Evolutionary conservation across 2,113 vertebrate genomes (phyloP).

Genomic region (Rhinogobius similis): DNA sequence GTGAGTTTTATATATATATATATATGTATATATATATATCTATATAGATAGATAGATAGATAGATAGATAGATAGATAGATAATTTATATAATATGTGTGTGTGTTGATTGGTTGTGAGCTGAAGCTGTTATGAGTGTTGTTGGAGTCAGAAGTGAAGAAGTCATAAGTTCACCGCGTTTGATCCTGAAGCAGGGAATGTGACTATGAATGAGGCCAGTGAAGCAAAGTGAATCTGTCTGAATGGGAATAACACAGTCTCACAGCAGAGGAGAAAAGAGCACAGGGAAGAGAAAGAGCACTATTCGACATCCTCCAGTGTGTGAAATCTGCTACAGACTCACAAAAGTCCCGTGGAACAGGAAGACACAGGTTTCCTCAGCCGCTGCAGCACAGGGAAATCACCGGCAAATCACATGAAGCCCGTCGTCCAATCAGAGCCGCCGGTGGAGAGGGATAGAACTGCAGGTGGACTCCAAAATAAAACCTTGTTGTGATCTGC

Average conservation of each 20-base stretch:
- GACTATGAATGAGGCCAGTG: constrained; percentile 25
- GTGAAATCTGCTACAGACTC: constrained; percentile 39
- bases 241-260: constrained; percentile 33
- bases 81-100: too few species aligned
- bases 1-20: too few species aligned
- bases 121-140: constrained; percentile 33
- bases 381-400: constrained; percentile 33
- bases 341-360: constrained; percentile 23
- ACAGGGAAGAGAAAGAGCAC: constrained; percentile 30
- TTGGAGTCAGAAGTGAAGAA: constrained; percentile 25
- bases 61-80: too few species aligned
- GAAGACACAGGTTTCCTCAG: constrained; percentile 9
- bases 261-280: constrained; percentile 36
- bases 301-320: constrained; percentile 26
- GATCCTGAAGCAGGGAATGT: constrained; percentile 22
- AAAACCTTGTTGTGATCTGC: constrained; percentile 77
- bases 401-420: constrained; percentile 55
- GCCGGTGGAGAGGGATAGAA: constrained; percentile 26
- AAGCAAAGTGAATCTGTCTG: constrained; percentile 30
- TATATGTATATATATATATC: too few species aligned
- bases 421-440: constrained; percentile 55
- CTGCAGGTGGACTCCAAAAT: constrained; percentile 45
- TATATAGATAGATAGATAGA: too few species aligned
- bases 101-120: constrained; percentile 1
- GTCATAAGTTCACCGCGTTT: constrained; percentile 34